Evolutionary conservation across 1,140 invertebrate genomes (phyloP).

Genomic region (Asobara japonica): DNA sequence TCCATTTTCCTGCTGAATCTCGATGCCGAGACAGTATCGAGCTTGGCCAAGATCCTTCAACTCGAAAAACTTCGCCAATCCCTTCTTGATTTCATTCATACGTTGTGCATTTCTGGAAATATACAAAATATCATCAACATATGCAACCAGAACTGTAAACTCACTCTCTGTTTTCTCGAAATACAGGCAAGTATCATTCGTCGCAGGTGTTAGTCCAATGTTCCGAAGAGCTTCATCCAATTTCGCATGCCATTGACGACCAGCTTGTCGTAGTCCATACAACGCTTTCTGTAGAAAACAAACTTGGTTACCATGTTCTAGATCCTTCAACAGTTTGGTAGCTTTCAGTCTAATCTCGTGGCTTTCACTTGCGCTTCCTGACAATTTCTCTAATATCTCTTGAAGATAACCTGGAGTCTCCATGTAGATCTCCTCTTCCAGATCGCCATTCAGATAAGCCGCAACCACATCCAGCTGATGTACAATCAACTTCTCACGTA

Average conservation of each 20-base stretch:
- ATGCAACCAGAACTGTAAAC: slow-evolving; percentile 1
- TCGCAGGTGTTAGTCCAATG: neutral
- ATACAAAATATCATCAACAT: neutral
- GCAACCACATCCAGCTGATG: slow-evolving; percentile 54
- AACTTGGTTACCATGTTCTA: neutral
- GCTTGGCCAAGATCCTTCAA: neutral
- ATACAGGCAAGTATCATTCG: slow-evolving; percentile 27
- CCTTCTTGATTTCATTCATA: neutral
- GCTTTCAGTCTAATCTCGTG: neutral
- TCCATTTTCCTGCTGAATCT: neutral
- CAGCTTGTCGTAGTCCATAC: slow-evolving; percentile 35
- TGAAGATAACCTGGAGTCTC: slow-evolving; percentile 48
- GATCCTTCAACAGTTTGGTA: neutral
- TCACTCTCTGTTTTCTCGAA: neutral
- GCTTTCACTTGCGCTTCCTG: neutral
- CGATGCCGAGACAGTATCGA: neutral
- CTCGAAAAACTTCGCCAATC: neutral
- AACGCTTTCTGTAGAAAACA: slow-evolving; percentile 27
- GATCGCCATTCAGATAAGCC: slow-evolving; percentile 62
- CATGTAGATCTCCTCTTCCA: slow-evolving; percentile 62
- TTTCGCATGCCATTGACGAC: slow-evolving; percentile 19
- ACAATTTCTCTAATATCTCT: neutral
- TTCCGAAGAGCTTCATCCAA: slow-evolving; percentile 9
- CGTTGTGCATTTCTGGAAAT: neutral
- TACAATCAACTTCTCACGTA: slow-evolving; percentile 34